Percentiles rank a stretch among this genome's conserved stretches.
These are phyloP conservation scores for Hydropsyche tenuis DNA, from an alignment of 1,140 invertebrate genomes.

Conservation along the genomic window DNA sequence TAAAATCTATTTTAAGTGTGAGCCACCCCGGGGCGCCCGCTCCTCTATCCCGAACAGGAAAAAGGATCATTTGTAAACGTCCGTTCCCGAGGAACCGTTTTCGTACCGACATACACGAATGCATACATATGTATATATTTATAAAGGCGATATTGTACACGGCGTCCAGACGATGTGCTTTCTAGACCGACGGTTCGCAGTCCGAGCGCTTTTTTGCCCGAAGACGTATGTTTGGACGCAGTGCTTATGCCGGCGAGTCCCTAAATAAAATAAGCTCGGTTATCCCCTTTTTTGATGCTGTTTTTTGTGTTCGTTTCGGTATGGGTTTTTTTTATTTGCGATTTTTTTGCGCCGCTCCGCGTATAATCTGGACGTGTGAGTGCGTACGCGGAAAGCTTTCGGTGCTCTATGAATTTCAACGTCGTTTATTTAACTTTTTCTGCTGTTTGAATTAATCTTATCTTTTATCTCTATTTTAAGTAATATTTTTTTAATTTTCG, in stretches of 20 bases:
- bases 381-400: constrained; percentile 3
- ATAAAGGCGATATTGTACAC: background rate
- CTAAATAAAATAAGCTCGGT: constrained; percentile 35
- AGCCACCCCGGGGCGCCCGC: constrained; percentile 28
- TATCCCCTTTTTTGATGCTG: constrained; percentile 4
- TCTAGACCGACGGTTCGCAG: background rate
- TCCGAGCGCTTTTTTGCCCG: constrained; percentile 27
- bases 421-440: background rate
- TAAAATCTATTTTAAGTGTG: constrained; percentile 43
- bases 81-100: constrained; percentile 25
- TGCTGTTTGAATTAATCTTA: too few species aligned
- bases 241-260: constrained; percentile 12
- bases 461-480: too few species aligned
- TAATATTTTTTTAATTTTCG: too few species aligned
- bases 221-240: constrained; percentile 29
- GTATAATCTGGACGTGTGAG: background rate
- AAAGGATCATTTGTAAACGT: constrained; percentile 46
- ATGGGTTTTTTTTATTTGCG: background rate
- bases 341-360: background rate
- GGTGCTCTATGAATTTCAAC: too few species aligned
- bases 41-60: constrained; percentile 40
- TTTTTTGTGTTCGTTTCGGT: background rate
- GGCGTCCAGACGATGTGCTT: background rate
- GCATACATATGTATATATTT: background rate
- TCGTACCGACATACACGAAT: background rate